Conservation (phyloP, 2,113 vertebrate species). For the Camelus dromedarius region DNA sequence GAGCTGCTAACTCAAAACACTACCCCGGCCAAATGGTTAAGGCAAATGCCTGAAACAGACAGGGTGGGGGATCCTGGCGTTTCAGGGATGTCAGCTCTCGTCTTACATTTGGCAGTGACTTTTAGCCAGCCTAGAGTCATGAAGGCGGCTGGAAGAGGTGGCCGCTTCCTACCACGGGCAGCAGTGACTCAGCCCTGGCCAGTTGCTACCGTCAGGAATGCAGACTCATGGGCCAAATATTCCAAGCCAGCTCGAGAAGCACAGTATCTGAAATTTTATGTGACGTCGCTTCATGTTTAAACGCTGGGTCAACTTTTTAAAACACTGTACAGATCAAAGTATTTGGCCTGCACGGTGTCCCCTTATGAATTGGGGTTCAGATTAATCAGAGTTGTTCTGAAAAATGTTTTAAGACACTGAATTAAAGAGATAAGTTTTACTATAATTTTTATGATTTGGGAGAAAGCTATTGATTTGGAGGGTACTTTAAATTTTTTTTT, state of each 20-base stretch:
- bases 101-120: slow-evolving; percentile 34
- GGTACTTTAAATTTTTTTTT: neutral
- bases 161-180: neutral
- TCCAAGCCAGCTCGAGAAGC: neutral
- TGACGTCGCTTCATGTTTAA: neutral
- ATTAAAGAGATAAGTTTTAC: neutral
- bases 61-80: slow-evolving; percentile 4
- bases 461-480: neutral
- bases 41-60: neutral
- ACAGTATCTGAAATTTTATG: neutral
- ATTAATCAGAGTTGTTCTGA: neutral
- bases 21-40: neutral
- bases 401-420: neutral
- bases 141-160: neutral
- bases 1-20: neutral
- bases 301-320: neutral
- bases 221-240: neutral
- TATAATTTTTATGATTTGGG: neutral
- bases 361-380: neutral
- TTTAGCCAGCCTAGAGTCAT: slow-evolving; percentile 24
- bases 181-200: neutral
- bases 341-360: neutral
- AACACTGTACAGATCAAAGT: neutral
- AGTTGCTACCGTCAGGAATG: neutral
- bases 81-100: neutral